Evolutionary conservation across 23 tunicate genomes (phyloP).

Genomic region (Clavelina lepadiformis): DNA sequence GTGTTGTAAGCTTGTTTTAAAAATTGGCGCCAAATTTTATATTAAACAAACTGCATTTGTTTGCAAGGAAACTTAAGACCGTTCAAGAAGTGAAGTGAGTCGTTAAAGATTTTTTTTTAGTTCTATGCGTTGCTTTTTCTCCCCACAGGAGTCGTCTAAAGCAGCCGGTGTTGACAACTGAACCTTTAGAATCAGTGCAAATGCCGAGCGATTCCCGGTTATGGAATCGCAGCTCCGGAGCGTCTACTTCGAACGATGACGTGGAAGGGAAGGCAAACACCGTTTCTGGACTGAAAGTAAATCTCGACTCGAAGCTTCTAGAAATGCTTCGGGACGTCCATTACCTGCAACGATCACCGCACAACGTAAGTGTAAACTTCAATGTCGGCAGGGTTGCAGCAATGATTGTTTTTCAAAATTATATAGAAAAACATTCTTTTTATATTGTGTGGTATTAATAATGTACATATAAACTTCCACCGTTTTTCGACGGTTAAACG

Average conservation of each 20-base stretch:
- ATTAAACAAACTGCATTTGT: too few relatives aligned
- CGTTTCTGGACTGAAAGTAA: conserved; percentile 69
- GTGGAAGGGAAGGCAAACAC: conserved; percentile 20
- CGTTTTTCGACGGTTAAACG: not conserved
- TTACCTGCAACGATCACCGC: conserved; percentile 58
- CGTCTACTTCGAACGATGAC: conserved; percentile 24
- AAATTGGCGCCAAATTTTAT: too few relatives aligned
- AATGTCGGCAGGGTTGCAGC: not conserved
- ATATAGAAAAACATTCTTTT: not conserved
- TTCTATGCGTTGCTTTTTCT: too few relatives aligned
- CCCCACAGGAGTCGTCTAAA: conserved; percentile 52
- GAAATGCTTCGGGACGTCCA: conserved; percentile 80
- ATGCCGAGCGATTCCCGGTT: conserved; percentile 38
- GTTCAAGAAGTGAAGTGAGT: too few relatives aligned
- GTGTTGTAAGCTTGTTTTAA: too few relatives aligned
- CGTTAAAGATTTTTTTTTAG: too few relatives aligned
- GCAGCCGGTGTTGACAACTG: conserved; percentile 54
- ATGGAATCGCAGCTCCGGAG: conserved; percentile 26
- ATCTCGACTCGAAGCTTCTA: conserved; percentile 66
- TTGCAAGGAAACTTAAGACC: too few relatives aligned
- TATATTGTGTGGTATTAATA: not conserved
- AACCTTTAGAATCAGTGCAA: conserved; percentile 32
- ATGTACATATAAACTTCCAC: not conserved
- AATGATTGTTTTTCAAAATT: not conserved
- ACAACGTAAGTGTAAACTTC: conserved; percentile 37